Conservation (phyloP, 2,797 vertebrate species). For the Eleutherodactylus coqui region DNA sequence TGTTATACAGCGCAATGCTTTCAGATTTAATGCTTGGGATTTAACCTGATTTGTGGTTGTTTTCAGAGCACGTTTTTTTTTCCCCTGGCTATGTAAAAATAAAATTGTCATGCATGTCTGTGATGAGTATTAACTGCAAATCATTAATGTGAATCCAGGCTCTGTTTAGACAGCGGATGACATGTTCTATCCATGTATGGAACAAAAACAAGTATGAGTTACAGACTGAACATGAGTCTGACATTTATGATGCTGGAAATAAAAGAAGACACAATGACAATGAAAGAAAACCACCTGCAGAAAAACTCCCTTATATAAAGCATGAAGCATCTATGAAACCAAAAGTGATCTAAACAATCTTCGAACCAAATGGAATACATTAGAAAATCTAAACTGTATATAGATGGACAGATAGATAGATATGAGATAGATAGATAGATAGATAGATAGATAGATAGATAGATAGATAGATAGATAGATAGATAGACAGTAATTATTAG, state of each 20-base stretch:
- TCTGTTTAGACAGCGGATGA: conserved; percentile 30
- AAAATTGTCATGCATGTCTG: conserved; percentile 20
- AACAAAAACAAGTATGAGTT: not conserved
- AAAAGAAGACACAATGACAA: not conserved
- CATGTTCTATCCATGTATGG: conserved; percentile 8
- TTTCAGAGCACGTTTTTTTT: conserved; percentile 13
- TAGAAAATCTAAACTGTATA: no score
- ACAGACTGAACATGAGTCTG: not conserved
- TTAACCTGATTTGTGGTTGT: conserved; percentile 35
- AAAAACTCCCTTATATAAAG: not conserved
- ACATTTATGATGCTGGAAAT: not conserved
- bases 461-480: no score
- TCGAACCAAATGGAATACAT: no score
- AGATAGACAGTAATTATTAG: no score
- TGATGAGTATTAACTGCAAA: conserved; percentile 38
- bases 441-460: no score
- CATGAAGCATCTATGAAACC: no score
- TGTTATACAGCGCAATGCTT: conserved; percentile 10
- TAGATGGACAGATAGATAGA: no score
- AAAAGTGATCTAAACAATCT: no score
- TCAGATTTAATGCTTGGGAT: conserved; percentile 40
- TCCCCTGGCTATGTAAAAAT: conserved; percentile 32
- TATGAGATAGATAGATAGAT: no score
- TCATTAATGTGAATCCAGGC: conserved; percentile 24
- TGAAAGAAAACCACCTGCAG: not conserved